These are phyloP conservation scores for Ammodytes marinus DNA, from an alignment of 2,113 vertebrate genomes.

Conservation along the genomic window DNA sequence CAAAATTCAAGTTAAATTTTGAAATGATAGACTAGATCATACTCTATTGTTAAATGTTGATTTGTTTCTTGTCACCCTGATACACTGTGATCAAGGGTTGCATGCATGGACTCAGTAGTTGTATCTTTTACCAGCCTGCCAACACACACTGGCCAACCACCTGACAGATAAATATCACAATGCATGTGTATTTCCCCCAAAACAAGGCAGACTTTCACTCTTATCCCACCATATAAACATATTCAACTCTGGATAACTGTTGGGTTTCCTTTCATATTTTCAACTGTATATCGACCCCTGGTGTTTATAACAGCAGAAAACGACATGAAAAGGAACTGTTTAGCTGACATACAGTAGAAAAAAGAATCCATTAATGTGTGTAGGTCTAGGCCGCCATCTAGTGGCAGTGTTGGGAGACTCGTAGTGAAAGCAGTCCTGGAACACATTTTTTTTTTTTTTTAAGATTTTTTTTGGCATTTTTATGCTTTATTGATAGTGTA, in stretches of 20 bases:
- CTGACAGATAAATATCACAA: constrained; percentile 15
- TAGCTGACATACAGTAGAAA: not conserved
- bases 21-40: too few relatives aligned
- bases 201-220: not conserved
- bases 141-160: not conserved
- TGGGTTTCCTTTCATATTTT: not conserved
- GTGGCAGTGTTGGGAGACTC: constrained; percentile 9
- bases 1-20: too few relatives aligned
- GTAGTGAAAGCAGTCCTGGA: not conserved
- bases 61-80: too few relatives aligned
- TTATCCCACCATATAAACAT: not conserved
- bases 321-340: not conserved
- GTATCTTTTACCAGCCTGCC: not conserved
- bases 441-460: not conserved
- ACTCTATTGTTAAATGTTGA: too few relatives aligned
- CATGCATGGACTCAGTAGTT: not conserved
- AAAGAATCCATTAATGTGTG: not conserved
- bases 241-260: not conserved
- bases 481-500: too few relatives aligned
- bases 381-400: constrained; percentile 14
- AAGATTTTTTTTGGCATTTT: too few relatives aligned
- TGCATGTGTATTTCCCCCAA: not conserved
- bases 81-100: too few relatives aligned
- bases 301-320: not conserved
- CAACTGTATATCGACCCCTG: too few relatives aligned